Percentiles rank a stretch among this genome's conserved stretches.
Conservation (phyloP, 2,888 invertebrate species). For the Eilema depressum region DNA sequence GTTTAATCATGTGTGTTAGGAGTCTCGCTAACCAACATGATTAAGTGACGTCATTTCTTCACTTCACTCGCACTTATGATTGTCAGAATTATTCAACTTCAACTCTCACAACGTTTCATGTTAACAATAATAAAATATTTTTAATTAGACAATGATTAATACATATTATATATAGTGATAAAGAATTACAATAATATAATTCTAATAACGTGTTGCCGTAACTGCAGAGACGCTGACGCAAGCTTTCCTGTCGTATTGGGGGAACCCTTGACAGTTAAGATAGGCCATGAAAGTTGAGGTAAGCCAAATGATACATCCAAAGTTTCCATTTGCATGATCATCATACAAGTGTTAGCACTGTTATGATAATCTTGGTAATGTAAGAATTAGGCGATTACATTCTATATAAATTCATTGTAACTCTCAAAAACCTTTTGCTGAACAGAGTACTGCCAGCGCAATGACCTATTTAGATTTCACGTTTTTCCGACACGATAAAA, state of each 20-base stretch:
- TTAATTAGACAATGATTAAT: too few relatives aligned
- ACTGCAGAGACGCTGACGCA: background rate
- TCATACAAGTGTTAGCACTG: too few relatives aligned
- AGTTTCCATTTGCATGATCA: too few relatives aligned
- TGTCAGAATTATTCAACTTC: background rate
- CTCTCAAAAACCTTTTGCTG: too few relatives aligned
- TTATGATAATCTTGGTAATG: background rate
- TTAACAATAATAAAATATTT: too few relatives aligned
- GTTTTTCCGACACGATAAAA: background rate
- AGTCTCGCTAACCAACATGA: background rate
- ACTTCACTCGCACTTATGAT: background rate
- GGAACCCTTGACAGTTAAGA: too few relatives aligned
- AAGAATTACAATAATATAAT: too few relatives aligned
- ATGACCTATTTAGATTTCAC: background rate
- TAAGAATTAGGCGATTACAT: background rate
- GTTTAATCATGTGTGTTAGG: background rate
- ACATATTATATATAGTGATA: too few relatives aligned
- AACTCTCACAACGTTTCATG: background rate
- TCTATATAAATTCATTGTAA: background rate
- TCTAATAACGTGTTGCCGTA: too few relatives aligned
- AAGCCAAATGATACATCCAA: background rate
- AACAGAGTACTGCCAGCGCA: background rate
- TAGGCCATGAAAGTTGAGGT: background rate
- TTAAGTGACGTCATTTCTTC: too few relatives aligned
- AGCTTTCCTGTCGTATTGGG: background rate